These are phyloP conservation scores for Cairina moschata DNA, from an alignment of 2,113 vertebrate species.

Conservation along the genomic window DNA sequence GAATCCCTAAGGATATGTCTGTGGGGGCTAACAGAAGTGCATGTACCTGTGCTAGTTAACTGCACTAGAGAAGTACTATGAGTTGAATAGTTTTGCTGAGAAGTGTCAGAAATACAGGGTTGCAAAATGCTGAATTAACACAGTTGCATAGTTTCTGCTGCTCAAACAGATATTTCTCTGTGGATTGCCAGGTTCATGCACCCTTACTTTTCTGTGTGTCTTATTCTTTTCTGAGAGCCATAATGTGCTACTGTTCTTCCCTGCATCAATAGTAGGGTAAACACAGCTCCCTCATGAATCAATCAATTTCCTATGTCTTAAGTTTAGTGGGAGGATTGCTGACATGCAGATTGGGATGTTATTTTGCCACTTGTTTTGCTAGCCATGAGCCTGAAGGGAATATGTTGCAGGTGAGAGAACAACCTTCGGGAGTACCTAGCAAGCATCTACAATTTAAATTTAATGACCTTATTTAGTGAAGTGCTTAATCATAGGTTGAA, in stretches of 20 bases:
- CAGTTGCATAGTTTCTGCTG: background rate
- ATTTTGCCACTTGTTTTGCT: slow-evolving; percentile 41
- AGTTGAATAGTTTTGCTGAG: background rate
- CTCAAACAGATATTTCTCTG: background rate
- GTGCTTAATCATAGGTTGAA: slow-evolving; percentile 61
- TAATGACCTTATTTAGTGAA: slow-evolving; percentile 61
- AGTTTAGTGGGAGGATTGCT: slow-evolving; percentile 56
- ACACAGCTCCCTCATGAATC: background rate
- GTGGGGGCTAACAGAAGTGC: fast-evolving
- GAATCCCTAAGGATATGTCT: background rate
- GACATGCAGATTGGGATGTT: slow-evolving; percentile 26
- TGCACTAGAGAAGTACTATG: background rate
- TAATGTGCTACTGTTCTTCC: background rate
- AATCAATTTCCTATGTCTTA: background rate
- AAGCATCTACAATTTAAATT: slow-evolving; percentile 61
- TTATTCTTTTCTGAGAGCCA: background rate
- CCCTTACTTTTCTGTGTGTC: background rate
- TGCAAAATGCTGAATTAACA: background rate
- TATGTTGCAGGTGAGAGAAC: slow-evolving; percentile 41
- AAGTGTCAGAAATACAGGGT: background rate
- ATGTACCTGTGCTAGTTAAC: background rate
- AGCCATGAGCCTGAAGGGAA: slow-evolving; percentile 6
- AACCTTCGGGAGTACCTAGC: slow-evolving; percentile 56
- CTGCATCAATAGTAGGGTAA: background rate
- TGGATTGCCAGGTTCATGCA: background rate